Evolutionary conservation across 2,888 invertebrate genomes (phyloP).

Genomic region (Cheilosia grossa): DNA sequence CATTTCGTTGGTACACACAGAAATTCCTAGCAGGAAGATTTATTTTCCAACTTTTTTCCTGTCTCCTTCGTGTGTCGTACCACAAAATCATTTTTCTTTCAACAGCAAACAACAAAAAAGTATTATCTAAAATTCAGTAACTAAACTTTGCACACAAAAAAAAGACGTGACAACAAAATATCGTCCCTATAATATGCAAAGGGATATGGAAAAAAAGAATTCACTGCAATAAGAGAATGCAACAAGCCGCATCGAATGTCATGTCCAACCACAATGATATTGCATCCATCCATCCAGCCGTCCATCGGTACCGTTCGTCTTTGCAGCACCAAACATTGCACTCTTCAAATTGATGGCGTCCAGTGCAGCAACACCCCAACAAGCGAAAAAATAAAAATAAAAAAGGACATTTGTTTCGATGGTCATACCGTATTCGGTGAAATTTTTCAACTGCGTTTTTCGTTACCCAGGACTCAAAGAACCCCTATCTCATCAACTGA

Average conservation of each 20-base stretch:
- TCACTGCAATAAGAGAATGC: conserved; percentile 68
- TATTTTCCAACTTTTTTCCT: conserved; percentile 63
- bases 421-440: conserved; percentile 45
- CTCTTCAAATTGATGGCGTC: conserved; percentile 47
- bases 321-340: conserved; percentile 24
- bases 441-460: conserved; percentile 46
- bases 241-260: conserved; percentile 74
- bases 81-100: conserved; percentile 67
- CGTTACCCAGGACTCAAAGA: conserved; percentile 50
- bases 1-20: conserved; percentile 25
- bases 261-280: conserved; percentile 72
- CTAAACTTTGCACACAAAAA: conserved; percentile 26
- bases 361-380: conserved; percentile 21
- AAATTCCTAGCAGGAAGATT: conserved; percentile 55
- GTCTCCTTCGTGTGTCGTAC: conserved; percentile 35
- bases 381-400: conserved; percentile 5
- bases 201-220: conserved; percentile 59
- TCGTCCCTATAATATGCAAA: conserved; percentile 53
- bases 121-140: conserved; percentile 50
- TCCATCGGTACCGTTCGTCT: conserved; percentile 62
- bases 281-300: conserved; percentile 70
- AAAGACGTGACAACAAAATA: background rate
- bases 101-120: conserved; percentile 22
- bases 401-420: conserved; percentile 62
- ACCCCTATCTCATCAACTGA: conserved; percentile 54